Base-by-base conservation (phyloP, 1,140 invertebrate species). In the Paracyclopina nana region DNA sequence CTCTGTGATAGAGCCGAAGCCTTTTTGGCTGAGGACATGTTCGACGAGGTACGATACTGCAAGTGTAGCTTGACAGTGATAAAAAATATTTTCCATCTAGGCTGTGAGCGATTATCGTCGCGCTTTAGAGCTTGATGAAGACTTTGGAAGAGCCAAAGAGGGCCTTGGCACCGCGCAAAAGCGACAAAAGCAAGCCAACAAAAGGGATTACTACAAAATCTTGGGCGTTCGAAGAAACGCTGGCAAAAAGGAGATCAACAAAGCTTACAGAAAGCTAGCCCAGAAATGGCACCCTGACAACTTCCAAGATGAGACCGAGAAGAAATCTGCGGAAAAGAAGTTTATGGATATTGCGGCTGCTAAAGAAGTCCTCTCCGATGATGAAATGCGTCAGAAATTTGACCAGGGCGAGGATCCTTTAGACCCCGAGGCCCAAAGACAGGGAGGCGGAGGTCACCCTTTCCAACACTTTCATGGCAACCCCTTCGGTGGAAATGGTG, bases 201-300 rank as follows among this genome's bases (percentile, higher is more conserved):
- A 81, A 58, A 70, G 88, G 60, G 92, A 98, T 68, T 99, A 99
- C 69, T 99, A 99, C 64, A 96, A 97, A 71, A 98, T 98, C 58
- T 68, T 97, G 34, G 78, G 77, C 14, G 81, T 90, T 0, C 73
- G 74, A 62, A 77, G 83, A 64, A 80, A 73, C 52, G 92, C 92
- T 1, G 78, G 66, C 16, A 98, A 98, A 67, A 76, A 79, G 59
- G 86, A 96, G 65, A 91, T 98, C 14, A 71, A 78, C 1, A 97
- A 96, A 71, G 42, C 50, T 18, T 52, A 52, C 43, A 63, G 92
- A 55, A 96, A 95, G 72, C 74, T 87, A 46, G 94, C 94, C 12
- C 84, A 91, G 64, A 84, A 95, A 64, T 99, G 92, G 91, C 94
- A 99, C 72, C 94, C 94, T 0, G 94, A 99, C 66, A 91, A 91